These are phyloP conservation scores for Mixornis gularis DNA, from an alignment of 2,113 vertebrate genomes.

Conservation along the genomic window DNA sequence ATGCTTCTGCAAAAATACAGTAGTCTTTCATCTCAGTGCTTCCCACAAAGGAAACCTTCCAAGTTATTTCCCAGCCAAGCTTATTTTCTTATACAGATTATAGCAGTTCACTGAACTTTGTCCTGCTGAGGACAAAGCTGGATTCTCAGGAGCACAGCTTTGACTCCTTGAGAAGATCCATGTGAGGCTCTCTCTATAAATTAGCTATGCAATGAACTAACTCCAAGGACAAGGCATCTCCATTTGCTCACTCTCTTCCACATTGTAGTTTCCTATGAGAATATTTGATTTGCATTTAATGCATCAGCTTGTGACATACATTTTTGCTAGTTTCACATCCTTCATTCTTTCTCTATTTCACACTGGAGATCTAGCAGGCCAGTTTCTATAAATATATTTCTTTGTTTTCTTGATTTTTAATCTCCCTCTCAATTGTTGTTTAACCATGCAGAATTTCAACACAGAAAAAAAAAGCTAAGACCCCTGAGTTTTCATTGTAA, in stretches of 20 bases:
- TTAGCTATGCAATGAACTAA: neutral
- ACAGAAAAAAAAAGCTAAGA: neutral
- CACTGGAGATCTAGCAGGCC: neutral
- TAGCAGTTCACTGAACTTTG: constrained; percentile 53
- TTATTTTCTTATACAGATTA: constrained; percentile 57
- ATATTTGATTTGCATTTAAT: neutral
- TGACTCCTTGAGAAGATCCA: constrained; percentile 22
- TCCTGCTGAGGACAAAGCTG: constrained; percentile 35
- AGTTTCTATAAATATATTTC: neutral
- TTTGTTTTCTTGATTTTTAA: constrained; percentile 33
- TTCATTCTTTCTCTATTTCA: neutral
- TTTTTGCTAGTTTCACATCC: neutral
- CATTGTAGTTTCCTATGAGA: neutral
- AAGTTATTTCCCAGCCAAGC: constrained; percentile 48
- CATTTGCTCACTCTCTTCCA: neutral
- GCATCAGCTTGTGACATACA: neutral
- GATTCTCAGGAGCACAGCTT: constrained; percentile 12
- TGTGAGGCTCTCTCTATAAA: neutral
- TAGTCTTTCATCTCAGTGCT: constrained; percentile 43
- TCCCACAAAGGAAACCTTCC: constrained; percentile 45
- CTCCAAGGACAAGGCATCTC: neutral
- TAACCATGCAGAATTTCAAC: constrained; percentile 29
- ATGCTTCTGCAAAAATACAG: constrained; percentile 22
- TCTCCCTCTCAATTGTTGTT: constrained; percentile 32
- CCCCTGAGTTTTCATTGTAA: constrained; percentile 7